Base-by-base conservation (phyloP, 2,888 invertebrate genomes). In the Torymus auratus region DNA sequence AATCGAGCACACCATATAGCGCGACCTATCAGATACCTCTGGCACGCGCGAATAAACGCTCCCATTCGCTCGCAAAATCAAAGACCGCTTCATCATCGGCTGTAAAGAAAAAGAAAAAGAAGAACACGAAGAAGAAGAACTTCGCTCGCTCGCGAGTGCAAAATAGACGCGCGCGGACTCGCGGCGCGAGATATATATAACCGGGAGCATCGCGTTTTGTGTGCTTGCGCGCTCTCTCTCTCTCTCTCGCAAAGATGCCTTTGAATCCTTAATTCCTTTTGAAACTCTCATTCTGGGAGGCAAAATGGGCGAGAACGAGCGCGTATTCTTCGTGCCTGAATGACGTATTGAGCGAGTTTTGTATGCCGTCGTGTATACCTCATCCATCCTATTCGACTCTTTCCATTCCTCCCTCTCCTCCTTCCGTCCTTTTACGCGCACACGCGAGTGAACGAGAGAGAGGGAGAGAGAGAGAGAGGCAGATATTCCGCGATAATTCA, bases 181-280 rank as follows among this genome's bases (percentile, higher is more conserved):
- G 13, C 50, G 2, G 67, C 20, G 15, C 20, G 64, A 5, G 17
- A 62, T 53, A 61, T 28, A 61, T 28, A 61, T 20, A 55, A 20
- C 17, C 10, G 11, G 69, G 15, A 60, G 17, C 15, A 14, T 1
- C 11, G 23, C 52, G 62, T 89, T 89, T 90, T 89, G 89, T 89
- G 52, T 11, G 12, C 50, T 50, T n/a, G 86, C 86, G 86, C 87
- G 84, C 85, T 77, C 1, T n/a, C 83, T 62, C 68, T 65, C 85
- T 56, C 60, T 20, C 52, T 41, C 69, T 87, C 86, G 90, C 88
- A 89, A 90, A 90, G 90, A 90, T 89, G 89, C 89, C 89, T 91
- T 90, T 90, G 90, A 91, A 90, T 90, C 89, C 90, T 90, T 90
- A 90, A 90, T 90, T 90, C 89, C 90, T 89, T 91, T 90, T 91